phyloP scores from a whole-genome alignment of 2,113 vertebrate genomes.

The Myiozetetes cayanensis region DNA sequence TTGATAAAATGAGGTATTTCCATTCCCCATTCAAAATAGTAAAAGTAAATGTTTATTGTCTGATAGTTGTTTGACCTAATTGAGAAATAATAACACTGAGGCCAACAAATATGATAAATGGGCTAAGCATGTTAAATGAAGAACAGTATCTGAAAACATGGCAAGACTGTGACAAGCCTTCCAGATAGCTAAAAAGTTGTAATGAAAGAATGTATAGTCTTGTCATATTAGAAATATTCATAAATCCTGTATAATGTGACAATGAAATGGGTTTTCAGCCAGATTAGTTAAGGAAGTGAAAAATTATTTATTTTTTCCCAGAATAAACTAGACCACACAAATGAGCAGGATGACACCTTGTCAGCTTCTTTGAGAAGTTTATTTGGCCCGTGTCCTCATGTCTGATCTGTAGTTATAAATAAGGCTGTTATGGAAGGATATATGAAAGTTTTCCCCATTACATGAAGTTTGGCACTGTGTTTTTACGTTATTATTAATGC shows the following conservation, averaged over 20 bases:
- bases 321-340: not conserved
- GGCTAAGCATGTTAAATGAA: not conserved
- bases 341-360: not conserved
- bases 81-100: not conserved
- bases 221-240: conserved; percentile 1
- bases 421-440: not conserved
- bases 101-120: not conserved
- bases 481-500: not conserved
- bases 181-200: not conserved
- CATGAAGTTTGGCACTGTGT: not conserved
- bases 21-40: not conserved
- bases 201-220: not conserved
- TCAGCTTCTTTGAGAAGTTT: not conserved
- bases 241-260: conserved; percentile 20
- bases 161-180: not conserved
- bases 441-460: not conserved
- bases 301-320: conserved; percentile 3
- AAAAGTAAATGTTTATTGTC: not conserved
- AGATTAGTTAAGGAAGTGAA: not conserved
- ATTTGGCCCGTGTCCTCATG: not conserved
- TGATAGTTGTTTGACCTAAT: not conserved
- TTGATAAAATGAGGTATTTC: not conserved
- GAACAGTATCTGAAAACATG: not conserved
- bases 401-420: not conserved
- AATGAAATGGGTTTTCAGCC: conserved; percentile 8